These are phyloP conservation scores for Allygus modestus DNA, from an alignment of 2,888 invertebrate genomes.

Conservation along the genomic window DNA sequence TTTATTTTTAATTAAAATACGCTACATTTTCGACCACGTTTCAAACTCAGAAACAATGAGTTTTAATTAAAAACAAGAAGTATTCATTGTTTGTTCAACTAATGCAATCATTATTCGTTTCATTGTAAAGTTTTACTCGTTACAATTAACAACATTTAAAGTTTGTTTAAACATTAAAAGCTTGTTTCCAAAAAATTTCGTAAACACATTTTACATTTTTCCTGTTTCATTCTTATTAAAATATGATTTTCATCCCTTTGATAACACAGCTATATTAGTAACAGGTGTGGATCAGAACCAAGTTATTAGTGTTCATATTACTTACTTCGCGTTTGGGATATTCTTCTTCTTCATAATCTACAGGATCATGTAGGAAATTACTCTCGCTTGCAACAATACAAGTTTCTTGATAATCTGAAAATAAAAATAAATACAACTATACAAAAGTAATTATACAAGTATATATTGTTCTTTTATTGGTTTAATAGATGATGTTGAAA, in stretches of 20 bases:
- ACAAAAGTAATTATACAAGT: no score
- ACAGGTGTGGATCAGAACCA: no score
- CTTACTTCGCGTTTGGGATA: conserved; percentile 34
- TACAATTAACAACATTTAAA: not conserved
- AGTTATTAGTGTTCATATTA: no score
- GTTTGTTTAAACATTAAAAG: no score
- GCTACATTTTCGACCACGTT: not conserved
- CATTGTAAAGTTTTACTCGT: not conserved
- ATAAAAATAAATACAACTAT: not conserved
- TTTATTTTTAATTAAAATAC: conserved; percentile 30
- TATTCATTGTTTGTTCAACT: not conserved
- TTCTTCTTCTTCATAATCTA: conserved; percentile 52
- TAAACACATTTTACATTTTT: no score
- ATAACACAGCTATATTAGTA: no score
- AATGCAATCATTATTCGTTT: not conserved
- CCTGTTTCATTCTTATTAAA: no score
- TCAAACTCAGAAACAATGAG: not conserved
- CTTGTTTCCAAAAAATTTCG: no score
- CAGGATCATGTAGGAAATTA: conserved; percentile 39
- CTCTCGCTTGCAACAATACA: conserved; percentile 52
- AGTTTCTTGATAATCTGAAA: conserved; percentile 75
- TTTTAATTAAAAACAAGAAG: conserved; percentile 1
- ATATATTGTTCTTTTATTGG: no score
- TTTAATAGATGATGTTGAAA: no score
- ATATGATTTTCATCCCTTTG: no score